phyloP scores from a whole-genome alignment of 2,888 invertebrate species.

The Tenodera sinensis region DNA sequence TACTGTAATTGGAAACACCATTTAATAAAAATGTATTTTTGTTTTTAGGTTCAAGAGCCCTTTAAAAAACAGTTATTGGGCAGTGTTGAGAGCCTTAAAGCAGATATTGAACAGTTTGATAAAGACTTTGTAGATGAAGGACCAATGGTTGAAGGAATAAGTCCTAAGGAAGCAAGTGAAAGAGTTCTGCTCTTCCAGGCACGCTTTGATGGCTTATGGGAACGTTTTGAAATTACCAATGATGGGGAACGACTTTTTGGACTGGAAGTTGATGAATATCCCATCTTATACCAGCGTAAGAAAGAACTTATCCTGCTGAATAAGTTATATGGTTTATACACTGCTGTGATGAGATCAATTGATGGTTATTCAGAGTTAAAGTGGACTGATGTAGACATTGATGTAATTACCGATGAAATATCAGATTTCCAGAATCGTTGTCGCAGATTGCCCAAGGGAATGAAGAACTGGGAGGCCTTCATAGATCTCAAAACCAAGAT shows the following conservation, averaged over 20 bases:
- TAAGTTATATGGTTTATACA: conserved; percentile 75
- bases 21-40: neutral
- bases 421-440: conserved; percentile 82
- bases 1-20: no score
- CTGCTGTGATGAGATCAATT: conserved; percentile 79
- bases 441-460: conserved; percentile 74
- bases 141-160: conserved; percentile 79
- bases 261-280: conserved; percentile 78
- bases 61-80: conserved; percentile 67
- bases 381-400: conserved; percentile 81
- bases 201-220: conserved; percentile 78
- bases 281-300: conserved; percentile 70
- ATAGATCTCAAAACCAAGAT: conserved; percentile 82
- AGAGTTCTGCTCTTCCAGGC: conserved; percentile 71
- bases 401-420: conserved; percentile 73
- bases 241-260: conserved; percentile 84
- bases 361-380: conserved; percentile 81
- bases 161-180: conserved; percentile 84
- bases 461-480: conserved; percentile 87
- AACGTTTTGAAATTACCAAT: conserved; percentile 75
- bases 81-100: conserved; percentile 63
- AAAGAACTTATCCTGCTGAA: conserved; percentile 80
- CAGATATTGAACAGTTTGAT: conserved; percentile 66
- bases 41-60: conserved; percentile 63
- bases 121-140: conserved; percentile 70